phyloP scores from a whole-genome alignment of 2,113 vertebrate genomes.

The Spheniscus mendiculus region DNA sequence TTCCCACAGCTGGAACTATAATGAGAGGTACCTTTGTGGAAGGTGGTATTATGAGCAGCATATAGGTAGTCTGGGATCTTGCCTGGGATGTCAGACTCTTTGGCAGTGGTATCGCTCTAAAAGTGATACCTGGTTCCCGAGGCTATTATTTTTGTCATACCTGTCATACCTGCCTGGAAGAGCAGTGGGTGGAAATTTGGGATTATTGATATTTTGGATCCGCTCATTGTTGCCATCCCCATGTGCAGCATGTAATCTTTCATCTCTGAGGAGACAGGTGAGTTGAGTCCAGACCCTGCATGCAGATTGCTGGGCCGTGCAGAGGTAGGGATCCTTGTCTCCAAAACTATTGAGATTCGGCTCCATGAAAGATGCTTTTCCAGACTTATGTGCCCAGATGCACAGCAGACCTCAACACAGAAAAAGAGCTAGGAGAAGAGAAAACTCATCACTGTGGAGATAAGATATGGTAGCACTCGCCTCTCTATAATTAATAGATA shows the following conservation, averaged over 20 bases:
- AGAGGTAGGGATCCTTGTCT: background rate
- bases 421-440: background rate
- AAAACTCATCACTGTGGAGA: background rate
- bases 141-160: too few species aligned
- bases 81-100: background rate
- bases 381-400: background rate
- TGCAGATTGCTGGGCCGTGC: background rate
- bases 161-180: background rate
- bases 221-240: background rate
- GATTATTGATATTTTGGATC: background rate
- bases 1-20: background rate
- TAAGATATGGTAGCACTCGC: background rate
- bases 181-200: background rate
- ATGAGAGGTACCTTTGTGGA: fast-evolving
- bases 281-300: background rate
- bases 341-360: background rate
- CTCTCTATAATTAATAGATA: fast-evolving
- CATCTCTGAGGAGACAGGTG: background rate
- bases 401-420: background rate
- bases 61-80: background rate
- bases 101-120: background rate
- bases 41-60: background rate
- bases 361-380: background rate
- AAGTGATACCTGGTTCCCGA: background rate
- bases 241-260: background rate